phyloP scores from a whole-genome alignment of 2,797 vertebrate genomes.

The Alectoris magna region DNA sequence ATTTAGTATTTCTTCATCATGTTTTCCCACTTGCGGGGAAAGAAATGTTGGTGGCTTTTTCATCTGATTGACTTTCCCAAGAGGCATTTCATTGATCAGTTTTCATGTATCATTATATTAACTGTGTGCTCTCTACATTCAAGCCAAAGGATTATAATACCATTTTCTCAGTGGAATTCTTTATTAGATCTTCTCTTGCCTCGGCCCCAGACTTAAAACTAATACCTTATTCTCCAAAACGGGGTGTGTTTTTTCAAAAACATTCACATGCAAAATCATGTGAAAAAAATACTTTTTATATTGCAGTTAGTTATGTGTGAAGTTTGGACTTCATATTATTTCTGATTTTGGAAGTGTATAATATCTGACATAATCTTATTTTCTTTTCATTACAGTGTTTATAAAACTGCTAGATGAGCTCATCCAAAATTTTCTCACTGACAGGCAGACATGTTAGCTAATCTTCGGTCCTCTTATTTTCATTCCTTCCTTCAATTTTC shows the following conservation, averaged over 20 bases:
- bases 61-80: background rate
- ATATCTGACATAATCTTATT: background rate
- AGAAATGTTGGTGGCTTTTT: background rate
- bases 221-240: background rate
- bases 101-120: background rate
- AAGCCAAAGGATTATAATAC: background rate
- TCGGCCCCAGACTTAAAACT: background rate
- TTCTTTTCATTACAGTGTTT: background rate
- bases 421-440: background rate
- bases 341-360: background rate
- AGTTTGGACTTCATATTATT: background rate
- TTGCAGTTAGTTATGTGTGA: background rate
- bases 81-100: background rate
- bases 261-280: background rate
- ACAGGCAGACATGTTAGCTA: background rate
- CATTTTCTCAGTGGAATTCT: background rate
- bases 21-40: background rate
- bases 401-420: background rate
- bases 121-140: background rate
- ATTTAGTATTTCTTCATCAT: background rate
- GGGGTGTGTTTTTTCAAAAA: background rate
- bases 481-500: background rate
- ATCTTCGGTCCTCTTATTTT: background rate
- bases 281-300: background rate
- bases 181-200: background rate